Percentiles rank a stretch among this genome's conserved stretches.
These are phyloP conservation scores for Chouioia cunea DNA, from an alignment of 2,888 invertebrate species.

Conservation along the genomic window DNA sequence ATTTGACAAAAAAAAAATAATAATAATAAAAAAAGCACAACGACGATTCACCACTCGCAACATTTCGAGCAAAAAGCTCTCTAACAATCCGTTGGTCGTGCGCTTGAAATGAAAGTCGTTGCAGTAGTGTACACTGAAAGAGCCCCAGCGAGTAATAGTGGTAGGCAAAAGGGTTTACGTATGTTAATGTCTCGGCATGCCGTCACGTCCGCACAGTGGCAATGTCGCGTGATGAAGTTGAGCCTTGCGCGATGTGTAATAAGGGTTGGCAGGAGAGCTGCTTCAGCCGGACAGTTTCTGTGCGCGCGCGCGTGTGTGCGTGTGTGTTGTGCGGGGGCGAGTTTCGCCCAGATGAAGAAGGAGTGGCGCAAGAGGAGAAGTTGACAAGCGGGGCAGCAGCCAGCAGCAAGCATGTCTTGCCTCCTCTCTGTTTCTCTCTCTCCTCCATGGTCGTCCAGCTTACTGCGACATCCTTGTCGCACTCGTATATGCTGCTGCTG, in stretches of 20 bases:
- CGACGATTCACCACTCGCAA: too few relatives aligned
- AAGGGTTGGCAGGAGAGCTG: conserved; percentile 57
- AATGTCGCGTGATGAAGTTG: conserved; percentile 64
- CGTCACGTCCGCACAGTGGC: conserved; percentile 44
- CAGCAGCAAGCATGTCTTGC: conserved; percentile 52
- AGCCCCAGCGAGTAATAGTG: background rate
- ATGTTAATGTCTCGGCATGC: conserved; percentile 58
- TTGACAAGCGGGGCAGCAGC: conserved; percentile 62
- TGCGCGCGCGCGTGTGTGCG: too few relatives aligned
- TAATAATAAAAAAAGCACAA: too few relatives aligned
- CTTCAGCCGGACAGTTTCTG: conserved; percentile 42
- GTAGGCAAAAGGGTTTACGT: conserved; percentile 49
- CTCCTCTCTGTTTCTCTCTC: conserved; percentile 41
- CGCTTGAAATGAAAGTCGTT: conserved; percentile 1
- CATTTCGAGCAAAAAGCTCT: too few relatives aligned
- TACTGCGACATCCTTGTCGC: conserved; percentile 51
- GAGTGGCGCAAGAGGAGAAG: conserved; percentile 49
- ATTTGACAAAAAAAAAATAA: too few relatives aligned
- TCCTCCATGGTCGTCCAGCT: background rate
- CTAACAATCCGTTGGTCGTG: background rate
- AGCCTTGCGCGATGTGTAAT: conserved; percentile 64
- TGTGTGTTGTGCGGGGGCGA: conserved; percentile 5
- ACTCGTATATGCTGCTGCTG: conserved; percentile 54
- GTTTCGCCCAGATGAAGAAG: conserved; percentile 34
- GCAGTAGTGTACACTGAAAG: background rate